phyloP scores from a whole-genome alignment of 1,140 invertebrate genomes.

The Cherax destructor region DNA sequence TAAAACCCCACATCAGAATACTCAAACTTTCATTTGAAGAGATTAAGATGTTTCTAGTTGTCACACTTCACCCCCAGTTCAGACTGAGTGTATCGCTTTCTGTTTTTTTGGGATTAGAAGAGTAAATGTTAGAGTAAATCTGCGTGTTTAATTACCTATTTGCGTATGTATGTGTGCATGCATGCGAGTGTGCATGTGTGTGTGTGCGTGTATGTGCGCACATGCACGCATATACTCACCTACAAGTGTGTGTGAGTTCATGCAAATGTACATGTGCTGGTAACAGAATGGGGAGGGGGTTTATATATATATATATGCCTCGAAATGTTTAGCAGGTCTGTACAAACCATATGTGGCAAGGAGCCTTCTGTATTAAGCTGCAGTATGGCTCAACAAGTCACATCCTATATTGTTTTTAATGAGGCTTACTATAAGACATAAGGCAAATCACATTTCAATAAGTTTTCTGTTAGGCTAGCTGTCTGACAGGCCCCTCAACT shows the following conservation, averaged over 20 bases:
- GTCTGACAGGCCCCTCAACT: slow-evolving; percentile 22
- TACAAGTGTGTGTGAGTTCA: slow-evolving; percentile 11
- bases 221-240: too few species aligned
- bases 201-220: too few species aligned
- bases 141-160: background rate
- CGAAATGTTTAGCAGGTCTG: slow-evolving; percentile 35
- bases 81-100: background rate
- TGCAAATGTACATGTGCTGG: slow-evolving; percentile 13
- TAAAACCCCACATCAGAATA: background rate
- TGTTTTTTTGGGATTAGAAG: background rate
- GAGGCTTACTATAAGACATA: slow-evolving; percentile 56
- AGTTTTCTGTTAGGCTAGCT: slow-evolving; percentile 50
- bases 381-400: slow-evolving; percentile 24
- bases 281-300: background rate
- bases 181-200: background rate
- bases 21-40: background rate
- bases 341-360: slow-evolving; percentile 52
- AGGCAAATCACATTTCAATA: slow-evolving; percentile 57
- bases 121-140: background rate
- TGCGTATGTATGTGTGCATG: background rate
- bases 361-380: slow-evolving; percentile 24
- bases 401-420: slow-evolving; percentile 44
- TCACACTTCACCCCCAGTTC: background rate
- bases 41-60: background rate
- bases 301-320: slow-evolving; percentile 28